These are phyloP conservation scores for Hormiphora californensis DNA, from an alignment of 37 sponge, comb jelly and placozoan species.

Conservation along the genomic window DNA sequence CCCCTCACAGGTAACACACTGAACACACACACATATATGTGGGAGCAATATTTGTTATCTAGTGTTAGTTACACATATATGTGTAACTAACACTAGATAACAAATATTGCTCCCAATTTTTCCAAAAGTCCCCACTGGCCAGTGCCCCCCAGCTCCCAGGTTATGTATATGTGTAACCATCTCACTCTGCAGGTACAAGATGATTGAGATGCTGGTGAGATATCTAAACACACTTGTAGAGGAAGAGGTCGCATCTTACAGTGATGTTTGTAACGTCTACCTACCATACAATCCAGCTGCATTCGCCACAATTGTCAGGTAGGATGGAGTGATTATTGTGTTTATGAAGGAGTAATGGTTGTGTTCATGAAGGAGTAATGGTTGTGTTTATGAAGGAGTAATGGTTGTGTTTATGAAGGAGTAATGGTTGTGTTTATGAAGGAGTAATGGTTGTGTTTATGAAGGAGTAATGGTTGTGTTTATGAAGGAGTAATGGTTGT, in stretches of 20 bases:
- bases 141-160: too few relatives aligned
- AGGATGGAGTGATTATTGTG: background rate
- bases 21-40: too few relatives aligned
- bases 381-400: background rate
- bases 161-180: too few relatives aligned
- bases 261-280: background rate
- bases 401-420: background rate
- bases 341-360: background rate
- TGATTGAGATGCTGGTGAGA: conserved; percentile 1
- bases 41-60: too few relatives aligned
- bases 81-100: too few relatives aligned
- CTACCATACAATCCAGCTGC: background rate
- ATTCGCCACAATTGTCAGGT: conserved; percentile 10
- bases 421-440: background rate
- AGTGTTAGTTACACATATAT: too few relatives aligned
- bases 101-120: too few relatives aligned
- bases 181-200: conserved; percentile 3
- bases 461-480: background rate
- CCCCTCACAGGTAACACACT: background rate
- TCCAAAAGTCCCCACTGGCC: too few relatives aligned
- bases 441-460: too few relatives aligned
- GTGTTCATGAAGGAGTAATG: background rate
- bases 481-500: background rate
- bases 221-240: background rate
- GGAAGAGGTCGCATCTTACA: background rate